Base-by-base conservation (phyloP, 2,797 vertebrate species). In the Pseudochirops corinnae region DNA sequence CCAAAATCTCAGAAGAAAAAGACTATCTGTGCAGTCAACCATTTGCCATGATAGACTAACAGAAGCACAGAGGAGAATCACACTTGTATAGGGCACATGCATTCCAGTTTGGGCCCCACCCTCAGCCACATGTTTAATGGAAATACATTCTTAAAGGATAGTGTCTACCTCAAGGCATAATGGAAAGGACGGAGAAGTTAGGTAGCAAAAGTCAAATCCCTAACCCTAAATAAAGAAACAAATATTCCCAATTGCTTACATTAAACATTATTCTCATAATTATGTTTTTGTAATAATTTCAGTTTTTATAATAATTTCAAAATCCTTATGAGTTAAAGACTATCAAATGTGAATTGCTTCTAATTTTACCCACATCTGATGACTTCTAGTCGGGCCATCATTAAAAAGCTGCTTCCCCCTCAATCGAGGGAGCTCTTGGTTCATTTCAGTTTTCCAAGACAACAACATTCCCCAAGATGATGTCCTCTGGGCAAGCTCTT, bases 391-490 rank as follows among this genome's bases (percentile, higher is more conserved):
- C 93, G 93, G 28, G 16, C 12, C n/a, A 93, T 95, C 10, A 39
- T 94, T 92, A 87, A 57, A 28, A 95, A 29, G 90, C 5, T 91
- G 92, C 82, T 92, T 90, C 82, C 93, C n/a, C 95, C 91, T 60
- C 31, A 31, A 62, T 33, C 3, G 29, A 95, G 91, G 56, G 97
- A 95, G n/a, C 57, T 14, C 92, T 97, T 24, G 7, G 56, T 57
- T 57, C 26, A 28, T 28, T 57, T 57, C 7, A 82, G 93, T 96
- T 97, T 97, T 97, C 92, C 67, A 95, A 96, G 94, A 92, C 97
- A 96, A 97, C 97, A 87, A 96, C 67, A 96, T 97, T 56, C 96
- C 93, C 46, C 29, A 96, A 96, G 93, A 97, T 96, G 95, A 97
- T 97, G 90, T 57, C 94, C 74, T 91, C 97, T 55, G 97, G 93